Evolutionary conservation across 1,140 invertebrate species (phyloP), one percentile per base, ranked within the genome.

Genomic region (Asbolus verrucosus): DNA sequence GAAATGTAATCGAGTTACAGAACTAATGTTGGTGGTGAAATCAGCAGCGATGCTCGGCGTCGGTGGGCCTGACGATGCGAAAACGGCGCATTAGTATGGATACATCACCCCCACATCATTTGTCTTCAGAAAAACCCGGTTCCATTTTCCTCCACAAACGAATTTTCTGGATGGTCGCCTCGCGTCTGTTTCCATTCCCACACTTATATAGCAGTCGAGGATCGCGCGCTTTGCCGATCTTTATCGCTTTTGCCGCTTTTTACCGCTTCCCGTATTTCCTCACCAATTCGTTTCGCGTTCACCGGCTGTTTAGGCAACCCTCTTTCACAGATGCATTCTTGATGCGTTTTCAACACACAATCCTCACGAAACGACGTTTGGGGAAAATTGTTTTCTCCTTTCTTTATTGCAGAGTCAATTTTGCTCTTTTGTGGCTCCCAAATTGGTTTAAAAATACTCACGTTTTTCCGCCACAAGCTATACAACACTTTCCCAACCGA

Each of bases 141-240:
- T 75, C 78, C 77, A 78, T 79, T 80, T 80, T 79, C 77, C 74
- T 74, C 77, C 74, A 80, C 79, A 80, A 80, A 80, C 79, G 79
- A 80, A 80, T 80, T 80, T 80, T 79, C 78, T 70, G 76, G 72
- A 65, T 78, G 76, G 77, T 71, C 75, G 78, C 77, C 41, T 62
- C 21, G 27, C 59, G 60, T 50, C 70, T 71, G 66, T 65, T 68
- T 60, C 46, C 27, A 66, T 72, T 72, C 70, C 70, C 70, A 72
- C 70, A 72, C 65, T 72, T 72, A 72, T 69, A 65, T 69, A 59
- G 66, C 70, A 72, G 70, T 69, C 66, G 70, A 68, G 39, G 59
- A 72, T 72, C 65, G 65, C 36, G 41, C 43, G 68, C 70, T 72
- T 68, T 72, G 19, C 65, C 18, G 65, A 68, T 69, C 66, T 72